phyloP scores from a whole-genome alignment of 2,113 vertebrate genomes.

The Corydoras maculifer region DNA sequence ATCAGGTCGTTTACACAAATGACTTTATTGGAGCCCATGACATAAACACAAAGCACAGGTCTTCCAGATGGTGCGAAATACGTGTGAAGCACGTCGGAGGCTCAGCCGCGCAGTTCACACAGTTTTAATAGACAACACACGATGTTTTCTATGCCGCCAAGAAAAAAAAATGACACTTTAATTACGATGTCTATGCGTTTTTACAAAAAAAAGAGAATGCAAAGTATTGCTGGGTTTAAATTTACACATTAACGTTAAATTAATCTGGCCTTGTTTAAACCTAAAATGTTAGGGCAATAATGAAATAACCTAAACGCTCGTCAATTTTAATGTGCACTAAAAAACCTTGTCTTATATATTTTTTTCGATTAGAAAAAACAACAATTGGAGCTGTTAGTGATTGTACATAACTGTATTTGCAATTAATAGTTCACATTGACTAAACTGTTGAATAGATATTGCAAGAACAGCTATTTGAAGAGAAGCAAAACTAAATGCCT shows the following conservation, averaged over 20 bases:
- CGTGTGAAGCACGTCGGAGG: conserved; percentile 36
- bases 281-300: no score
- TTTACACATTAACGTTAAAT: conserved; percentile 26
- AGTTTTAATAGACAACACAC: conserved; percentile 43
- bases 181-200: conserved; percentile 15
- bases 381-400: neutral
- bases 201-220: conserved; percentile 8
- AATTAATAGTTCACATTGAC: conserved; percentile 22
- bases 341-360: no score
- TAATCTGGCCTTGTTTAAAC: neutral
- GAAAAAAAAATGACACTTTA: conserved; percentile 40
- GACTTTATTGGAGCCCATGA: conserved; percentile 60
- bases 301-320: no score
- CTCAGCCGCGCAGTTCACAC: conserved; percentile 34
- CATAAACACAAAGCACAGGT: conserved; percentile 54
- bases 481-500: conserved; percentile 40
- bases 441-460: conserved; percentile 39
- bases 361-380: neutral
- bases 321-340: no score
- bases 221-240: conserved; percentile 40
- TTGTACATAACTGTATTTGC: conserved; percentile 30
- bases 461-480: conserved; percentile 42
- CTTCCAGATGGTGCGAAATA: conserved; percentile 46
- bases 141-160: conserved; percentile 52
- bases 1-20: conserved; percentile 46